These are phyloP conservation scores for Tenualosa ilisha DNA, from an alignment of 2,797 vertebrate species.

Conservation along the genomic window DNA sequence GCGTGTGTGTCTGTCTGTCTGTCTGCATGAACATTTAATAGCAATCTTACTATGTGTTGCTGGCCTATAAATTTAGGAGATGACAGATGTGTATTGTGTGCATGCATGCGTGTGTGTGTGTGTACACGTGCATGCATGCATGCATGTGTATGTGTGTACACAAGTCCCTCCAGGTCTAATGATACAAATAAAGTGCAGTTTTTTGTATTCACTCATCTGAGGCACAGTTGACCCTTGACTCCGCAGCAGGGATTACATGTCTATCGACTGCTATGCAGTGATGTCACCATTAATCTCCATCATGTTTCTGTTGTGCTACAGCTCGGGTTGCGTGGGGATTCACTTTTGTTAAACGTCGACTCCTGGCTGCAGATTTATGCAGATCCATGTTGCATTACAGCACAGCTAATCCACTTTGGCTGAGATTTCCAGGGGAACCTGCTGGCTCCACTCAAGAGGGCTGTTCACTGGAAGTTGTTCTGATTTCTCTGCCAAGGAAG, in stretches of 20 bases:
- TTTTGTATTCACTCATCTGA: background rate
- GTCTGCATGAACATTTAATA: too few relatives aligned
- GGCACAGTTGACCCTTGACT: background rate
- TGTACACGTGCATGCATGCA: too few relatives aligned
- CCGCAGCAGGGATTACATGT: background rate
- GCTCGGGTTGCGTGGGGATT: background rate
- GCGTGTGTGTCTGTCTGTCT: too few relatives aligned
- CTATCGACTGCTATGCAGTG: background rate
- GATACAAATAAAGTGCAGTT: background rate
- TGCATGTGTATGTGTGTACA: background rate
- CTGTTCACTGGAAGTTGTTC: background rate
- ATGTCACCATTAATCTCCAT: background rate
- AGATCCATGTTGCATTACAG: conserved; percentile 9
- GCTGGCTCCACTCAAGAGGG: background rate
- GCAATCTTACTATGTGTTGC: too few relatives aligned
- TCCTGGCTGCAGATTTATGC: background rate
- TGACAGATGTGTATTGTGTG: background rate
- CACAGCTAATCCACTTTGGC: background rate
- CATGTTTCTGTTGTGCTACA: background rate
- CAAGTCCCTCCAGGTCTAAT: background rate
- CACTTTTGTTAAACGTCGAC: conserved; percentile 21
- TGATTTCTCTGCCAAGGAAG: background rate
- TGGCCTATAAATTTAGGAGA: background rate
- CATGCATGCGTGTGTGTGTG: too few relatives aligned
- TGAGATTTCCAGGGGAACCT: background rate